These are phyloP conservation scores for Zapornia atra DNA, from an alignment of 2,113 vertebrate genomes.

Conservation along the genomic window DNA sequence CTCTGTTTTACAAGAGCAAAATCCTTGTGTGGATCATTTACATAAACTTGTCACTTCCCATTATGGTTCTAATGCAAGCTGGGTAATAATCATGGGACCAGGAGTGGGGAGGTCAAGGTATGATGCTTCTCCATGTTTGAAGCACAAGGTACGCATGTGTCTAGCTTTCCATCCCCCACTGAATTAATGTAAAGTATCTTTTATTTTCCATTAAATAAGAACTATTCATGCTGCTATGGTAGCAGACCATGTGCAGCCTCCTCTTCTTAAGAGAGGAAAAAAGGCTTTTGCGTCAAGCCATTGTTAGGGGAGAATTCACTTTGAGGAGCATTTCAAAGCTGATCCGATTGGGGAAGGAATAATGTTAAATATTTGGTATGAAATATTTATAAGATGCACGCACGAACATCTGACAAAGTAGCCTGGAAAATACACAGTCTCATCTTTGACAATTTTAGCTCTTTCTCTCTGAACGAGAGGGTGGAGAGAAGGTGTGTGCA, in stretches of 20 bases:
- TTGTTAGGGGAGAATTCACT: constrained; percentile 83
- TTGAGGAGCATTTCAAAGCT: constrained; percentile 81
- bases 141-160: constrained; percentile 68
- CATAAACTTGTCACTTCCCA: constrained; percentile 86
- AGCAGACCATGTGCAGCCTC: constrained; percentile 77
- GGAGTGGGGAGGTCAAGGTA: constrained; percentile 69
- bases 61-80: constrained; percentile 72
- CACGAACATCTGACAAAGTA: constrained; percentile 71
- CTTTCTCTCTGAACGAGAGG: not conserved
- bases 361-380: constrained; percentile 85
- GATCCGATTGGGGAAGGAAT: constrained; percentile 80
- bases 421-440: constrained; percentile 74
- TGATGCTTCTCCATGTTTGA: constrained; percentile 57
- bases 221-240: constrained; percentile 80
- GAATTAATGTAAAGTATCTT: constrained; percentile 78
- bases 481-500: not conserved
- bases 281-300: constrained; percentile 78
- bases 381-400: constrained; percentile 85
- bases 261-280: constrained; percentile 76
- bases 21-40: constrained; percentile 82
- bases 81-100: constrained; percentile 66
- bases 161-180: constrained; percentile 55
- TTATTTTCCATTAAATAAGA: constrained; percentile 80
- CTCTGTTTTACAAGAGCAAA: constrained; percentile 85
- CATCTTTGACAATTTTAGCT: constrained; percentile 43